Evolutionary conservation across 2,797 vertebrate genomes (phyloP), one percentile per base, ranked within the genome.

Genomic region (Mus minutoides): DNA sequence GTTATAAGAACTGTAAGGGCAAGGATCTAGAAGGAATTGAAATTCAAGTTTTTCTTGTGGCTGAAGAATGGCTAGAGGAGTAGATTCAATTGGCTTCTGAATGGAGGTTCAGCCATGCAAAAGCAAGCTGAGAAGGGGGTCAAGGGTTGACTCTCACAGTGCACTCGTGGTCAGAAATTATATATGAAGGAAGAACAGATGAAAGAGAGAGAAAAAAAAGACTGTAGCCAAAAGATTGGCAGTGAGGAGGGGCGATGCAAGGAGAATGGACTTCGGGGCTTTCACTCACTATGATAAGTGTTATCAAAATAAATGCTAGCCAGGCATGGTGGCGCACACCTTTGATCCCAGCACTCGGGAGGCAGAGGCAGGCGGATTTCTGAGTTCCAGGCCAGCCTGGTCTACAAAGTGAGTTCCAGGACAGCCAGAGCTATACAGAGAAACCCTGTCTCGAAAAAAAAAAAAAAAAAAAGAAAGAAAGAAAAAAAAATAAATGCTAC

Each of bases 401-500:
- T n/a, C n/a, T n/a, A n/a, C n/a, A n/a, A n/a, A n/a, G n/a, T n/a
- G n/a, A n/a, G n/a, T n/a, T n/a, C n/a, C n/a, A n/a, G n/a, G n/a
- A n/a, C n/a, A n/a, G n/a, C n/a, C n/a, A n/a, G n/a, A n/a, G n/a
- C n/a, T n/a, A n/a, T n/a, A n/a, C n/a, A n/a, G n/a, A n/a, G n/a
- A n/a, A n/a, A n/a, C n/a, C n/a, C n/a, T n/a, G n/a, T n/a, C n/a
- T n/a, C n/a, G n/a, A n/a, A n/a, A n/a, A n/a, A n/a, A n/a, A n/a
- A n/a, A n/a, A n/a, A n/a, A n/a, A n/a, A n/a, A n/a, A n/a, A n/a
- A n/a, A n/a, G n/a, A n/a, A n/a, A n/a, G n/a, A n/a, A n/a, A n/a
- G n/a, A n/a, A n/a, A n/a, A n/a, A n/a, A 76, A 96, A 96, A 92
- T 95, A 94, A 95, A 79, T 34, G 19, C 54, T 73, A n/a, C 13